phyloP scores from a whole-genome alignment of 2,888 invertebrate genomes.

The Chrysina gloriosa region DNA sequence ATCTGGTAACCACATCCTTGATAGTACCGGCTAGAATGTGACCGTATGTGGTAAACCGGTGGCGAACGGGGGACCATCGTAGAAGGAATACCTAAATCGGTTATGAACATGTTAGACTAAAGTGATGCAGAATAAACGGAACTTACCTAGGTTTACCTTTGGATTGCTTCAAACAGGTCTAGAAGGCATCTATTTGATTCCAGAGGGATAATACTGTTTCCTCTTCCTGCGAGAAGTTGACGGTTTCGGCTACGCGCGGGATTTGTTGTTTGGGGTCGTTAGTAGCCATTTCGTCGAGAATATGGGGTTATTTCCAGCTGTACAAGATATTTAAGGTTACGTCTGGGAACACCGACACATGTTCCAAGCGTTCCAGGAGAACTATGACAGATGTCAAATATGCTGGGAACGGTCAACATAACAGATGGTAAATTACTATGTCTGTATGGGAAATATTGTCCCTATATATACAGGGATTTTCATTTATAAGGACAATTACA shows the following conservation, averaged over 20 bases:
- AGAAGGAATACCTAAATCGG: constrained; percentile 92
- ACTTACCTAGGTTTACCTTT: constrained; percentile 85
- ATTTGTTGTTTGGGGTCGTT: constrained; percentile 55
- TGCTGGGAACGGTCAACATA: no score
- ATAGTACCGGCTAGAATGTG: constrained; percentile 98
- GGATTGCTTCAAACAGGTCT: constrained; percentile 88
- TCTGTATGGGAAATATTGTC: no score
- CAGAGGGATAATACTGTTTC: constrained; percentile 85
- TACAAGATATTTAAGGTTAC: constrained; percentile 3
- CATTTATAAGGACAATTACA: no score
- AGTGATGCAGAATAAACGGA: neutral
- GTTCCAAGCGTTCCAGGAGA: no score
- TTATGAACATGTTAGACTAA: neutral
- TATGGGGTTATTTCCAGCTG: neutral
- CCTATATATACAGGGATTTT: no score
- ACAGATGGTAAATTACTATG: no score
- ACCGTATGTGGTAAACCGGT: constrained; percentile 99
- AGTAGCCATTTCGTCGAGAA: constrained; percentile 7
- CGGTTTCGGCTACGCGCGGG: constrained; percentile 79
- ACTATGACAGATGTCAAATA: no score
- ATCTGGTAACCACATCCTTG: constrained; percentile 97
- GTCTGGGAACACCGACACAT: constrained; percentile 6
- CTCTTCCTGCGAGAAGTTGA: constrained; percentile 92
- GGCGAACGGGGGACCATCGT: constrained; percentile 99
- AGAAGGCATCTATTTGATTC: constrained; percentile 90